Evolutionary conservation across 2,113 vertebrate species (phyloP).

Genomic region (Puntigrus tetrazona): DNA sequence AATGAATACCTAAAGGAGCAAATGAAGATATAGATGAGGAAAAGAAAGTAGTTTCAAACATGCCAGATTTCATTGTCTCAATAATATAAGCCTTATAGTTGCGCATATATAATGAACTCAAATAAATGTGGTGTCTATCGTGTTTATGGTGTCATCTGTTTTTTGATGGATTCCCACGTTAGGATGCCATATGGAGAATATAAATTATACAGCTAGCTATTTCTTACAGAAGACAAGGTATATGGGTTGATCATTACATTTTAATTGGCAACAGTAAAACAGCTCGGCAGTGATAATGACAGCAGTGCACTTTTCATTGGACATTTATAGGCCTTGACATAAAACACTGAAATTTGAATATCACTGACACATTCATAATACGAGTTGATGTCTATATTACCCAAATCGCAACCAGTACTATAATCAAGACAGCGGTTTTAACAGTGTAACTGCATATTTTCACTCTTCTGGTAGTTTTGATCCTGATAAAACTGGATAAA

Average conservation of each 20-base stretch:
- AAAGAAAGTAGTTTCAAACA: not conserved
- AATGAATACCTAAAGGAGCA: not conserved
- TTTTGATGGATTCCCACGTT: slow-evolving; percentile 20
- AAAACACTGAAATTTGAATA: slow-evolving; percentile 38
- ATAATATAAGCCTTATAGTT: not conserved
- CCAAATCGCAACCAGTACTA: not conserved
- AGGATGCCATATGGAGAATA: slow-evolving; percentile 17
- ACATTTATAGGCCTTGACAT: slow-evolving; percentile 39
- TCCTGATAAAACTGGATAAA: not conserved
- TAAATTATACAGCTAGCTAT: slow-evolving; percentile 8
- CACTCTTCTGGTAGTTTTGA: not conserved
- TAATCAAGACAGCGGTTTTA: not conserved
- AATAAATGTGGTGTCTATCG: slow-evolving; percentile 10
- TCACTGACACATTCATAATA: slow-evolving; percentile 11
- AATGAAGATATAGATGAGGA: not conserved
- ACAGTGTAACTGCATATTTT: not conserved
- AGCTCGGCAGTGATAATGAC: slow-evolving; percentile 26
- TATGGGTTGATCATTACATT: slow-evolving; percentile 42
- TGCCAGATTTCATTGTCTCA: not conserved
- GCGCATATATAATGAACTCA: slow-evolving; percentile 19
- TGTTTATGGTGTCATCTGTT: slow-evolving; percentile 29
- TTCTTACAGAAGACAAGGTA: slow-evolving; percentile 31
- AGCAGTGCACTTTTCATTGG: slow-evolving; percentile 39
- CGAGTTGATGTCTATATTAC: not conserved
- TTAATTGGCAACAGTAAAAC: slow-evolving; percentile 45